Base-by-base conservation (phyloP, 2,113 vertebrate genomes). In the Mesoclemmys tuberculata region DNA sequence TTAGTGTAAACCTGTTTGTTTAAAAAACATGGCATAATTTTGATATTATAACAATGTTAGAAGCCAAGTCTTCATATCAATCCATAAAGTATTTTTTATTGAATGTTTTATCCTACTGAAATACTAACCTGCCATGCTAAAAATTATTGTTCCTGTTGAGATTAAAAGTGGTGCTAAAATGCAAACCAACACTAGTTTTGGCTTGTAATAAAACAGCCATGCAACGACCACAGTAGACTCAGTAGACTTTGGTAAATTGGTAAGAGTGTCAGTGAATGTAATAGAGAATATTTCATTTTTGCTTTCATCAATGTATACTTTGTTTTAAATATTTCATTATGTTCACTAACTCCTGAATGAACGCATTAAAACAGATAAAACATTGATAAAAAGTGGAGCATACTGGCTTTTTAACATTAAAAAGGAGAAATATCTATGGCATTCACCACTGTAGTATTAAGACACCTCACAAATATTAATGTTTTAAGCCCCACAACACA, bases 101-200 rank as follows among this genome's bases (percentile, higher is more conserved):
- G 74, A 94, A 92, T 1, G 31, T 93, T 97, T 98, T 93, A 95
- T 92, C 41, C n/a, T 93, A 89, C 55, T 27, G 26, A 97, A 95
- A 81, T 85, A 95, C 68, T 93, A 97, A 87, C 10, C 58, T 92
- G 12, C 46, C 95, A 58, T 24, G 82, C n/a, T 87, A 77, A 90
- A 96, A 97, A 95, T 93, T 86, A 96, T 38, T 49, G 31, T 46
- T 89, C 83, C 80, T 84, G 64, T 35, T 90, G 90, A 96, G 81
- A 97, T 95, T 96, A 96, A 96, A 97, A 95, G 75, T 16, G 5
- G 48, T 95, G 80, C 38, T 95, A 94, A 98, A 98, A 96, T 77
- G 41, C 87, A 96, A 89, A 97, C 26, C 52, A 74, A 88, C 64
- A 35, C 44, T 87, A 95, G 26, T 71, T 91, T 92, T 58, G 56